A percentile compares a stretch with the other conserved stretches of the same genome.
Conservation (phyloP, 2,888 invertebrate genomes). For the Subacronicta megacephala region DNA sequence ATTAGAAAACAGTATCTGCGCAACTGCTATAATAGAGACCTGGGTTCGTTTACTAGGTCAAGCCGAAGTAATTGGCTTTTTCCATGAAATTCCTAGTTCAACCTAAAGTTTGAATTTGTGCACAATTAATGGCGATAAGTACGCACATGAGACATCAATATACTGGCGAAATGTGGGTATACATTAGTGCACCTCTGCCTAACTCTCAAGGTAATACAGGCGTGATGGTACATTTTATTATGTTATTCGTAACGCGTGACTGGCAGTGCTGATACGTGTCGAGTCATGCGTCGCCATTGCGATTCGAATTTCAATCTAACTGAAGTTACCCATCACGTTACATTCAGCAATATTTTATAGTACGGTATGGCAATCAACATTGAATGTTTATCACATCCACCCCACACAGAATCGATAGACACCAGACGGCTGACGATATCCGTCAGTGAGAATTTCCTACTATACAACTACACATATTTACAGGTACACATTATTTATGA, state of each 20-base stretch:
- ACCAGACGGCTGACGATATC: slow-evolving; percentile 16
- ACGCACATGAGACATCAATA: too few relatives aligned
- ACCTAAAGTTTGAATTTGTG: too few relatives aligned
- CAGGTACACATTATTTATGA: too few relatives aligned
- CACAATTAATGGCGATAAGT: too few relatives aligned
- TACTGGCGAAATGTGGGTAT: too few relatives aligned
- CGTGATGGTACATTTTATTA: too few relatives aligned
- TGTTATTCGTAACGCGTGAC: slow-evolving; percentile 1
- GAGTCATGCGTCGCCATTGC: slow-evolving; percentile 6
- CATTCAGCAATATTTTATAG: slow-evolving; percentile 17
- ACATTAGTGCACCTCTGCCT: too few relatives aligned
- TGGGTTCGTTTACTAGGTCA: too few relatives aligned
- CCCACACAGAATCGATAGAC: slow-evolving; percentile 38
- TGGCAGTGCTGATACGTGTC: slow-evolving; percentile 5
- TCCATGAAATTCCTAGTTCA: neutral
- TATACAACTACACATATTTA: neutral
- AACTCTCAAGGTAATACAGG: too few relatives aligned
- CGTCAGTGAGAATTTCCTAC: neutral
- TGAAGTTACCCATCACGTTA: slow-evolving; percentile 16
- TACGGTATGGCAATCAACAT: slow-evolving; percentile 31
- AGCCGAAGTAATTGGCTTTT: slow-evolving; percentile 11
- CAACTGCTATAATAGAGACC: too few relatives aligned
- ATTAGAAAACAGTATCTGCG: too few relatives aligned
- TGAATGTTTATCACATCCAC: slow-evolving; percentile 35
- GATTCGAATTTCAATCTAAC: slow-evolving; percentile 16